Evolutionary conservation across 2,888 invertebrate genomes (phyloP), one percentile per base, ranked within the genome.

Genomic region (Drosophila basisetae): DNA sequence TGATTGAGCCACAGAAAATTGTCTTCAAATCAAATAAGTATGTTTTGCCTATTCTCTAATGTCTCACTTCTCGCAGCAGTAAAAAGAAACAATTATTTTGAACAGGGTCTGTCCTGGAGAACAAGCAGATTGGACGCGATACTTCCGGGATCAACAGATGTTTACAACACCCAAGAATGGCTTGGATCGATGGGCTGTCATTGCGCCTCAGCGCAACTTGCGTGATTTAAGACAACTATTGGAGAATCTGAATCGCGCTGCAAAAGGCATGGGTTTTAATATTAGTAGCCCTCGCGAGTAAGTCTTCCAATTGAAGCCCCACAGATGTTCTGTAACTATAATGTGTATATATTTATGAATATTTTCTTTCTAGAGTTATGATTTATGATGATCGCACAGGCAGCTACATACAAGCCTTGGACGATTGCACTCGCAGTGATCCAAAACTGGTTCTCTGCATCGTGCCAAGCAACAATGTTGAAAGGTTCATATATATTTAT

Each of bases 41-140:
- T 41, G 71, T 73, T 30, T 43, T 30, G 10, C 10, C 22, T 10
- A 30, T 54, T 28, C 4, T 6, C 4, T 6, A 28, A n/a, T 2
- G 22, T 10, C 1, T 4, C 30, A 22, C 25, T 25, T 25, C 9
- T 9, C 25, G 47, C 4, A 4, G 13, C 13, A 30, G 16, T 13
- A 47, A 0, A 49, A 25, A n/a, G 2, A 1, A 18, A 7, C 2
- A 11, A 16, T 28, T 25, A 28, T 30, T 35, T 11, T 25, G 1
- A 1, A 11, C 25, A 90, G 91, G 59, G 86, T 92, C 50, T 68
- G 89, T 0, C 92, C 94, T 0, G 96, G 95, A 2, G 93, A 94
- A 0, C 94, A 94, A 9, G 97, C 96, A 0, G 97, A 98, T 67
- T 98, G 98, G 98, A 96, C 96, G 0, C 93, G 94, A 6, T 95